These are phyloP conservation scores for Manis crassicaudata DNA, from an alignment of 2,797 vertebrate genomes.

Conservation along the genomic window DNA sequence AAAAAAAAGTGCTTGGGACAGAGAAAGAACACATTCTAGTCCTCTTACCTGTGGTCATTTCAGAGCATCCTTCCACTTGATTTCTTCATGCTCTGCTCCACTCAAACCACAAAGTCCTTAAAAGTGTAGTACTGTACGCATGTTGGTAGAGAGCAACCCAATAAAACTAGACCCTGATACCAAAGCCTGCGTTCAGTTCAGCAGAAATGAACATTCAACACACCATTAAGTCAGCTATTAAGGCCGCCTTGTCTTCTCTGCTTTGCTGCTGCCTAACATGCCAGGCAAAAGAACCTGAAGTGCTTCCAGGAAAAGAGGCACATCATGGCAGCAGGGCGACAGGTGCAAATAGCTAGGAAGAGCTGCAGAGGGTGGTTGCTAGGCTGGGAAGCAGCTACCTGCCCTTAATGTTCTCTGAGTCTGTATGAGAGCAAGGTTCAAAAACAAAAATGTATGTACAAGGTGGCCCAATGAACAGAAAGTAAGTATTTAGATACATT, in stretches of 20 bases:
- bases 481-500: neutral
- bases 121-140: neutral
- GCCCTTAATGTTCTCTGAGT: neutral
- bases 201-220: conserved; percentile 13
- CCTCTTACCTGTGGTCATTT: neutral
- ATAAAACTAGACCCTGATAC: neutral
- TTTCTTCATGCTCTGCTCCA: neutral
- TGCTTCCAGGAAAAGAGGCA: neutral
- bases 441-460: neutral
- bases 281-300: neutral
- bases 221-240: conserved; percentile 18
- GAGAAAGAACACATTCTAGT: neutral
- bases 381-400: neutral
- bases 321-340: neutral
- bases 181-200: neutral
- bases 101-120: neutral
- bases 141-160: neutral
- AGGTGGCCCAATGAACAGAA: neutral
- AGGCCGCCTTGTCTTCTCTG: neutral
- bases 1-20: neutral
- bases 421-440: conserved; percentile 1
- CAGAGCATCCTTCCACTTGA: neutral
- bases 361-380: neutral
- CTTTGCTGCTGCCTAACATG: neutral
- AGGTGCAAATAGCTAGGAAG: neutral